These are phyloP conservation scores for cat (Felis catus) DNA, from an alignment of 2,113 vertebrate genomes.

Conservation along the genomic window F.catus_Fca126_mat1.0 CM031413.1:63884001-63884500, in stretches of 20 bases:
- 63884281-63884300: not conserved
- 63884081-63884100: not conserved
- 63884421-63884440: not conserved
- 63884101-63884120: not conserved
- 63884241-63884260: not conserved
- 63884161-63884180: not conserved
- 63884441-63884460: not conserved
- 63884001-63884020: not conserved
- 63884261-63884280: not conserved
- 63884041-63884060: too few relatives aligned
- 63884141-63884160: not conserved
- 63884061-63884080: not conserved
- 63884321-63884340: not conserved
- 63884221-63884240: not conserved
- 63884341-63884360: not conserved
- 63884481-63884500: not conserved
- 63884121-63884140: not conserved
- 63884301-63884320: not conserved
- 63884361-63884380: not conserved
- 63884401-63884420: not conserved
- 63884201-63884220: not conserved
- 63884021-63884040: not conserved
- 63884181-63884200: not conserved
- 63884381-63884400: not conserved
- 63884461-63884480: too few relatives aligned